Base-by-base conservation (phyloP, 1,140 invertebrate species). In the Antheraea pernyi region DNA sequence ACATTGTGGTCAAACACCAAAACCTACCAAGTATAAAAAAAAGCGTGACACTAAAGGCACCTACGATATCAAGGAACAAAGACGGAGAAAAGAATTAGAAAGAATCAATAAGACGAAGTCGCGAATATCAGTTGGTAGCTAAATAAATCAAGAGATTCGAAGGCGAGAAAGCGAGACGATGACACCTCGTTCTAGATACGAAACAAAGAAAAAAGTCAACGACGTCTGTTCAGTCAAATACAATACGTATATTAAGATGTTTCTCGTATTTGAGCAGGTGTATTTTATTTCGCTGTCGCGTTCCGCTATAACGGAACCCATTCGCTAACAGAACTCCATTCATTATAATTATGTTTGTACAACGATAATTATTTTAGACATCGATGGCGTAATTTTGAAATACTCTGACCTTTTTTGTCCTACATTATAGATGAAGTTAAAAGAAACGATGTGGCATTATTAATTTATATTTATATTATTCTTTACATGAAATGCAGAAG, bases 261-360 rank as follows among this genome's bases (percentile, higher is more conserved):
- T 53, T 53, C 46, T 53, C 46, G 46, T 53, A 53, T 53, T 53
- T 53, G 46, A 53, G 16, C 46, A 53, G 46, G 46, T 53, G 46
- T 53, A 53, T 16, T 53, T 53, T 53, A 53, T 53, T 53, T 53
- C 46, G 46, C 46, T 16, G 46, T 9, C 46, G 0, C 16, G 16
- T 53, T 53, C 46, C 46, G 46, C 46, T 53, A 53, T 53, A 53
- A 53, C 46, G 10, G 46, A 9, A 53, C 16, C 13, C 46, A 53
- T 53, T 53, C 16, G 16, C 46, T 16, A 53, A 53, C 46, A 16
- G 13, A 53, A 53, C 46, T 53, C 11, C 39, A 42, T 42, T 16
- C 46, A 53, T 16, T 53, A 13, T 53, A 53, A 53, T 53, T 53
- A 53, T 53, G 46, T 53, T 53, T 53, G 46, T 53, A 53, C 16